Evolutionary conservation across 2,888 invertebrate genomes (phyloP), one percentile per base, ranked within the genome.

Genomic region (Marronus borbonicus): DNA sequence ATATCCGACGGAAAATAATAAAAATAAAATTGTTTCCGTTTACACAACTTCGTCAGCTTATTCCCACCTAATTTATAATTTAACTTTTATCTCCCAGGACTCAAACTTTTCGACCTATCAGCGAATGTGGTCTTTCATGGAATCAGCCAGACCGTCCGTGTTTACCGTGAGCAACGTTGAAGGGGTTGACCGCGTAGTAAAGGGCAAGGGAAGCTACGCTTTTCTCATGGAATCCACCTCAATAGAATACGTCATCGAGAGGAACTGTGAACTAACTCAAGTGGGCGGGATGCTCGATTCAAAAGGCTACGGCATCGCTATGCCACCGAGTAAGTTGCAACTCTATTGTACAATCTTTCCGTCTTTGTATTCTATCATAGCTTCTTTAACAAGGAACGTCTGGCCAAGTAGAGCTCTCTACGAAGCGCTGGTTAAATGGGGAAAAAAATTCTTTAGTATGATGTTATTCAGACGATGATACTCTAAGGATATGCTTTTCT

Each of bases 181-280:
- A 86, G 99, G 98, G 0, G 97, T 98, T 3, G 95, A 97, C 36
- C 91, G 97, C 49, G 98, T 98, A 0, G 91, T 93, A 79, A 93
- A 95, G 85, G 94, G 93, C 17, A 95, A 95, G 87, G 94, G 95
- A 62, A 93, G 94, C 68, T 99, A 98, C 87, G 99, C 99, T 0
- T 99, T 97, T 87, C 91, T 99, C 39, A 98, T 99, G 97, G 99
- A 99, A 89, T 98, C 97, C 0, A 97, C 98, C 0, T 95, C 96
- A 31, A 97, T 99, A 81, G 99, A 99, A 87, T 99, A 98, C 86
- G 94, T 94, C 55, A 94, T 96, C 69, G 96, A 97, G 87, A 91
- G 97, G 81, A 94, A 96, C 85, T 98, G 98, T 86, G 96, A 97
- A 81, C 92, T 98, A 80, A 95, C 95, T 60, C 96, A 97, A 91